Evolutionary conservation across 2,797 vertebrate genomes (phyloP).

Genomic region (Cyclura pinguis): DNA sequence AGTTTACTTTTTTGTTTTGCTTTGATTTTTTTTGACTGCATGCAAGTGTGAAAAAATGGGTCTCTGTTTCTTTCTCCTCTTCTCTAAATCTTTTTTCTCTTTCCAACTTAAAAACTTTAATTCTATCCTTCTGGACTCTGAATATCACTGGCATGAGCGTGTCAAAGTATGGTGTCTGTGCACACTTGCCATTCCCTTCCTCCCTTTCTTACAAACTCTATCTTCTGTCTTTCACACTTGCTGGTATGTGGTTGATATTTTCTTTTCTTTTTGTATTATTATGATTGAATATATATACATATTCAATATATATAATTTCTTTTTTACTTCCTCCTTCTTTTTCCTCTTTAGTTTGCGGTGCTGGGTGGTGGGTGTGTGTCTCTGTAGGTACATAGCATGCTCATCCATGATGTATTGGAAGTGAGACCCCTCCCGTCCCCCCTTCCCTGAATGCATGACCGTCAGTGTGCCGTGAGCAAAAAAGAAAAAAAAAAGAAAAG

Average conservation of each 20-base stretch:
- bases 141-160: constrained; percentile 75
- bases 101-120: constrained; percentile 16
- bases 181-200: constrained; percentile 61
- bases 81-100: constrained; percentile 43
- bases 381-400: constrained; percentile 84
- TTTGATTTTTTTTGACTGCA: constrained; percentile 80
- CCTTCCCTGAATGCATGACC: constrained; percentile 82
- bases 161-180: constrained; percentile 64
- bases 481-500: constrained; percentile 68
- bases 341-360: constrained; percentile 30
- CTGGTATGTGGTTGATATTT: constrained; percentile 60
- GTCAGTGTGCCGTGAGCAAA: constrained; percentile 81
- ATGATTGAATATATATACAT: not conserved
- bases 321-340: constrained; percentile 14
- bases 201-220: constrained; percentile 32
- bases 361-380: constrained; percentile 69
- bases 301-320: not conserved
- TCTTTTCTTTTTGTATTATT: constrained; percentile 30
- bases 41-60: constrained; percentile 78
- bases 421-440: constrained; percentile 57
- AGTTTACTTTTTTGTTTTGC: constrained; percentile 51
- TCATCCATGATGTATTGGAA: constrained; percentile 82
- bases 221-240: constrained; percentile 57
- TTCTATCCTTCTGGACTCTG: constrained; percentile 56
- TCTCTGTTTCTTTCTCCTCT: constrained; percentile 21